Base-by-base conservation (phyloP, 2,113 vertebrate species). In the Chionomys nivalis region DNA sequence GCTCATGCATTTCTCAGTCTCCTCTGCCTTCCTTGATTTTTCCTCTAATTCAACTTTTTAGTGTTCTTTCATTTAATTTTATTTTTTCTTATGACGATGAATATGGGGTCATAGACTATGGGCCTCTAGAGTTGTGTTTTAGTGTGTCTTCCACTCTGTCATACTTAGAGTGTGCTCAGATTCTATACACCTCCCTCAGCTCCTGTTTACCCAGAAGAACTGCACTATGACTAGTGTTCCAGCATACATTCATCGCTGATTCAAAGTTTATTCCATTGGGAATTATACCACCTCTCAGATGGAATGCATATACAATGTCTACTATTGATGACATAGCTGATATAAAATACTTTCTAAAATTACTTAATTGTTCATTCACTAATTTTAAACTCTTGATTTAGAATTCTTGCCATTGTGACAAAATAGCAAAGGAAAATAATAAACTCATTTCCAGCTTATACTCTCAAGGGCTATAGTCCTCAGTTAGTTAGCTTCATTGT, bases 111-210 rank as follows among this genome's bases (percentile, higher is more conserved):
- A 52, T 19, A 61, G 13, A 7, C 10, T 26, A 5, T 1, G 75
- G 5, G 1, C 49, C 12, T 36, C 33, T 24, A 39, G 26, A n/a
- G 16, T 7, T 49, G 1, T 49, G 19, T 21, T 47, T 11, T 0
- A n/a, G 0, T 44, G 17, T 33, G 16, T 78, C 7, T 81, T 61
- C 49, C 7, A 39, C 5, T 21, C 36, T 47, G 36, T 39, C 3
- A 0, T 21, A 0, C 31, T 33, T n/a, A n/a, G 1, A 26, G 0
- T 21, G 17, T 58, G 58, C 26, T 65, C 10, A 86, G 52, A 47
- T 7, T 19, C 12, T 31, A 2, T n/a, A 42, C 72, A 3, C 23
- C 19, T 44, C 85, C 26, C 24, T 73, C 63, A 65, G 24, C 24
- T 75, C 33, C 24, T 68, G 10, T 6, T 90, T n/a, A 14, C 23